These are phyloP conservation scores for Drosophila parabipectinata DNA, from an alignment of 1,140 invertebrate species.

Conservation along the genomic window DNA sequence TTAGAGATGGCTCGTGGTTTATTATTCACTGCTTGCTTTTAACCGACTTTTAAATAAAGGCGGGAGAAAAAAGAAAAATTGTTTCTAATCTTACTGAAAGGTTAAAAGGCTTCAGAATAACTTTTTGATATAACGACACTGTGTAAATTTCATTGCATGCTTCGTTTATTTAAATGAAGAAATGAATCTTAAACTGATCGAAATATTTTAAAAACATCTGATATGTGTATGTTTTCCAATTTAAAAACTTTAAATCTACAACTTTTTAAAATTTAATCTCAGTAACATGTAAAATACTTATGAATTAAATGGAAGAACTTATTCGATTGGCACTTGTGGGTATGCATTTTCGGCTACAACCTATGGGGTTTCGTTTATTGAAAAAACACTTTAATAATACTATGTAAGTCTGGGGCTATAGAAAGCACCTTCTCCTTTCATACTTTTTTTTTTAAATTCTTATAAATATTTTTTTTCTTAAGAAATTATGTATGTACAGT, in stretches of 20 bases:
- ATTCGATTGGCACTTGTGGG: conserved; percentile 72
- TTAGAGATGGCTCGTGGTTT: background rate
- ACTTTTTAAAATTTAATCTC: background rate
- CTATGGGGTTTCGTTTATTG: conserved; percentile 41
- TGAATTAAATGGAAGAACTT: conserved; percentile 61
- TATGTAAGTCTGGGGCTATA: conserved; percentile 31
- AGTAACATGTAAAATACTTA: conserved; percentile 24
- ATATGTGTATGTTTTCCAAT: background rate
- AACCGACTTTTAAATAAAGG: background rate
- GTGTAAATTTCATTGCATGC: conserved; percentile 18
- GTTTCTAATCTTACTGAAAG: no score
- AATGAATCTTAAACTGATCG: conserved; percentile 23
- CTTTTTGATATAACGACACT: background rate
- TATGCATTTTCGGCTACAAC: conserved; percentile 56
- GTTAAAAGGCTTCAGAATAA: background rate
- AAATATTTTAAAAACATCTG: conserved; percentile 4
- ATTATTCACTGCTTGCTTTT: conserved; percentile 3
- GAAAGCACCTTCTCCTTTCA: conserved; percentile 16
- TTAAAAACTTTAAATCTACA: no score
- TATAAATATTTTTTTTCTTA: conserved; percentile 10
- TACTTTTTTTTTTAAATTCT: conserved; percentile 3
- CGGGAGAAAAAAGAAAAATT: background rate
- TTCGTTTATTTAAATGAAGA: conserved; percentile 41
- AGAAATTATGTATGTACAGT: conserved; percentile 59
- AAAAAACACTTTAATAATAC: conserved; percentile 50